Evolutionary conservation across 2,888 invertebrate species (phyloP), one percentile per base, ranked within the genome.

Genomic region (Leptinotarsa peninsularis): DNA sequence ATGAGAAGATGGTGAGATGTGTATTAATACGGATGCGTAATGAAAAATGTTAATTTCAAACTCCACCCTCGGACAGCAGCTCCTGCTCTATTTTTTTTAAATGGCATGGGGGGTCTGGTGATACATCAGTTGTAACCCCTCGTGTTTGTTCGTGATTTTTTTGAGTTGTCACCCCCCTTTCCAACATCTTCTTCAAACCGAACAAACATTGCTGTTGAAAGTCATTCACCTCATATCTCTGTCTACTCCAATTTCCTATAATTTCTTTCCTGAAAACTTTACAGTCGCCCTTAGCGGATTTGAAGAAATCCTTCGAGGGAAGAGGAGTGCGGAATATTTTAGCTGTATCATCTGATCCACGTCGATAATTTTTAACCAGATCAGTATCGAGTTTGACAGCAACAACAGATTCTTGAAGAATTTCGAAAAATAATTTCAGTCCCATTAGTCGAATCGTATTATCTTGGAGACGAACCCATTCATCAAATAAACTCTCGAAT

Each of bases 391-490:
- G 66, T 7, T 74, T 58, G 4, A 74, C 18, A 10, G 43, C 49
- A 4, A 56, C 52, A 18, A 74, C 66, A 18, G 66, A 27, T 17
- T 49, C 54, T 18, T 88, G 87, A 63, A 93, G 84, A 52, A 88
- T 87, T 10, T 88, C 87, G 83, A 91, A 89, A n/a, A 92, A 88
- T 49, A 89, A 87, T 83, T 91, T 91, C 1, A 92, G 87, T n/a
- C 91, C 91, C 0, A 92, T 91, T 71, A 96, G 89, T 14, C 81
- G 75, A 1, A 82, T 66, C 0, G 63, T 74, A 67, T 93, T 92
- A 85, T 94, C 93, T 85, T 96, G 95, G 85, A 96, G 91, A 14
- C 91, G 89, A 60, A 92, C 91, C 96, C 96, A 97, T 66, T 93
- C 90, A 77, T 92, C 90, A 81, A 94, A 92, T 4, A 96, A 87